phyloP scores from a whole-genome alignment of 2,797 vertebrate species.

The Cyclopterus lumpus region DNA sequence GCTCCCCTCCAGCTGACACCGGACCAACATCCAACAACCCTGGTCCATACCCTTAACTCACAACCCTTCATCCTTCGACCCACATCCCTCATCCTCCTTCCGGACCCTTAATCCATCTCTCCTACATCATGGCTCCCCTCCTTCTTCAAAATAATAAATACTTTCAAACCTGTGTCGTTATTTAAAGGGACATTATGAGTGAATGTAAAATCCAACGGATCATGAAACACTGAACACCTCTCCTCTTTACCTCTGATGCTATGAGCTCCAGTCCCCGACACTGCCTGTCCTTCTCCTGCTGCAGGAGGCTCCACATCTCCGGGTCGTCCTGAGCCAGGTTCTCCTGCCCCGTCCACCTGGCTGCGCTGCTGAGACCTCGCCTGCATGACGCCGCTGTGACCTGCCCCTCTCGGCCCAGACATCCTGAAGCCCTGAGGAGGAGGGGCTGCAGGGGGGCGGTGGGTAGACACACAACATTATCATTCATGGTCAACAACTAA shows the following conservation, averaged over 20 bases:
- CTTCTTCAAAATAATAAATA: not conserved
- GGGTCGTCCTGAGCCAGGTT: slow-evolving; percentile 89
- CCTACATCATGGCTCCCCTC: not conserved
- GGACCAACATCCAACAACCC: not conserved
- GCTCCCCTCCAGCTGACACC: not conserved
- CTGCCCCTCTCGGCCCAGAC: slow-evolving; percentile 39
- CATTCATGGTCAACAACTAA: not conserved
- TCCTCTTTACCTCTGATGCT: slow-evolving; percentile 86
- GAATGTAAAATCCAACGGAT: not conserved
- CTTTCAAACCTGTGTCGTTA: not conserved
- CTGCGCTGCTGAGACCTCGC: slow-evolving; percentile 48
- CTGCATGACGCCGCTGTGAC: slow-evolving; percentile 33
- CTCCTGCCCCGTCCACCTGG: slow-evolving; percentile 87
- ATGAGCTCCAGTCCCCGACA: slow-evolving; percentile 93
- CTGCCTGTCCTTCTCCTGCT: slow-evolving; percentile 92
- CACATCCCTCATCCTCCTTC: not conserved
- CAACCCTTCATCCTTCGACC: not conserved
- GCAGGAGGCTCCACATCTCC: slow-evolving; percentile 90
- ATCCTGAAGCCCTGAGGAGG: slow-evolving; percentile 42
- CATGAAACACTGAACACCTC: not conserved
- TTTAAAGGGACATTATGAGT: not conserved
- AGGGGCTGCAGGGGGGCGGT: slow-evolving; percentile 36
- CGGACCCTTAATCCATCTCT: not conserved
- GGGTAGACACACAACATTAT: slow-evolving; percentile 2
- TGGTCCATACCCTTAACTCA: not conserved